These are phyloP conservation scores for Fragum fragum DNA, from an alignment of 2,888 invertebrate species.

Conservation along the genomic window DNA sequence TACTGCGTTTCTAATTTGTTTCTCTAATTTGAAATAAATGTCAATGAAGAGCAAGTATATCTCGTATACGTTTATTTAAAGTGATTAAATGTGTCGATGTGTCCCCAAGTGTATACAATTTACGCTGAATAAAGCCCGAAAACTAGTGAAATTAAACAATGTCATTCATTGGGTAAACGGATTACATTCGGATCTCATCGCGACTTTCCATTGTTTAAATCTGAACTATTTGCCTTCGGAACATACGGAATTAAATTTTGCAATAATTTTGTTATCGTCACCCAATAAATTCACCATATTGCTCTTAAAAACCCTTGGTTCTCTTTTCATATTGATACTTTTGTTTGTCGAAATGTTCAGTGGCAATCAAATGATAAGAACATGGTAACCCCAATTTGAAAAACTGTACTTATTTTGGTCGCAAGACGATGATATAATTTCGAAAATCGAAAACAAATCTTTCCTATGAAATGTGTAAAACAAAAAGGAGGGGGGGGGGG, in stretches of 20 bases:
- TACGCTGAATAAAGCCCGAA: not conserved
- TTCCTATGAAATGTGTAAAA: no score
- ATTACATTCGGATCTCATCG: slow-evolving; percentile 7
- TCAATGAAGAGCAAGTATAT: not conserved
- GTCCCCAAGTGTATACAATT: slow-evolving; percentile 11
- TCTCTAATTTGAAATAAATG: not conserved
- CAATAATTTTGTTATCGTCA: not conserved
- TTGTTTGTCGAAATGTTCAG: no score
- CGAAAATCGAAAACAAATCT: no score
- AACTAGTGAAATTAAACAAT: slow-evolving; percentile 14
- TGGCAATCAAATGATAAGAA: no score
- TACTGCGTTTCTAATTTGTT: not conserved
- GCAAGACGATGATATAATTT: no score
- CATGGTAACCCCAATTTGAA: no score
- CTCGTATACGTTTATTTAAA: not conserved
- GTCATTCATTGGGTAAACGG: slow-evolving; percentile 4
- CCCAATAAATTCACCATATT: slow-evolving; percentile 6
- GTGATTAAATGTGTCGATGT: not conserved
- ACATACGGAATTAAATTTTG: slow-evolving; percentile 2
- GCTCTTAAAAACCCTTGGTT: not conserved
- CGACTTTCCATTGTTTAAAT: slow-evolving; percentile 2
- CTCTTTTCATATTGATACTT: not conserved
- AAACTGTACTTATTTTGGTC: no score
- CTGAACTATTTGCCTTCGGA: not conserved
- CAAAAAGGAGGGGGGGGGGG: no score